These are phyloP conservation scores for Drosophila paulistorum DNA, from an alignment of 1,140 invertebrate genomes.

Conservation along the genomic window DNA sequence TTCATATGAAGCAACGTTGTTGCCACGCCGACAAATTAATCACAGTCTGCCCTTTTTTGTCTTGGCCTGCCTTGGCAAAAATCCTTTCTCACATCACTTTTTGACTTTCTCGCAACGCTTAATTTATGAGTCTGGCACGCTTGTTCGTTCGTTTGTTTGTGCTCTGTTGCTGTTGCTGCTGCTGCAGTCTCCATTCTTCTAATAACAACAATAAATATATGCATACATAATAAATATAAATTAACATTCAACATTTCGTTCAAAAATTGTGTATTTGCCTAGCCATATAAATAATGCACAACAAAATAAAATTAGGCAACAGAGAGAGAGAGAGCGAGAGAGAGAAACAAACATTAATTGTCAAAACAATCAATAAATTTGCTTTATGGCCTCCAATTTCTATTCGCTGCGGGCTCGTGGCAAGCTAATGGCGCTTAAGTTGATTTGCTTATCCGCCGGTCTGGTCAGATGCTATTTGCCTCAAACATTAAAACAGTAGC, in stretches of 20 bases:
- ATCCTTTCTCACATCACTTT: constrained; percentile 40
- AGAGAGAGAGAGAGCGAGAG: constrained; percentile 26
- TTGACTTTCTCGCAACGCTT: constrained; percentile 46
- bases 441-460: constrained; percentile 52
- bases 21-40: constrained; percentile 67
- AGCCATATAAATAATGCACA: constrained; percentile 61
- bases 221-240: constrained; percentile 29
- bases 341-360: constrained; percentile 64
- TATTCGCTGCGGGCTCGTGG: constrained; percentile 46
- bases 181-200: constrained; percentile 17
- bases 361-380: constrained; percentile 78
- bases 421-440: constrained; percentile 67
- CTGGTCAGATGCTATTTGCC: constrained; percentile 16
- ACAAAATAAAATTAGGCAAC: neutral
- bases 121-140: constrained; percentile 58
- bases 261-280: constrained; percentile 32
- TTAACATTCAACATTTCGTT: constrained; percentile 39
- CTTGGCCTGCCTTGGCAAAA: neutral
- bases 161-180: neutral
- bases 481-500: constrained; percentile 9
- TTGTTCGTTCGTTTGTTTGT: constrained; percentile 18
- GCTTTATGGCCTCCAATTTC: constrained; percentile 57
- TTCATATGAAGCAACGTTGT: constrained; percentile 60
- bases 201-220: constrained; percentile 55
- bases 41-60: constrained; percentile 41